These are phyloP conservation scores for Amphipoea oculea DNA, from an alignment of 2,888 invertebrate species.

Conservation along the genomic window DNA sequence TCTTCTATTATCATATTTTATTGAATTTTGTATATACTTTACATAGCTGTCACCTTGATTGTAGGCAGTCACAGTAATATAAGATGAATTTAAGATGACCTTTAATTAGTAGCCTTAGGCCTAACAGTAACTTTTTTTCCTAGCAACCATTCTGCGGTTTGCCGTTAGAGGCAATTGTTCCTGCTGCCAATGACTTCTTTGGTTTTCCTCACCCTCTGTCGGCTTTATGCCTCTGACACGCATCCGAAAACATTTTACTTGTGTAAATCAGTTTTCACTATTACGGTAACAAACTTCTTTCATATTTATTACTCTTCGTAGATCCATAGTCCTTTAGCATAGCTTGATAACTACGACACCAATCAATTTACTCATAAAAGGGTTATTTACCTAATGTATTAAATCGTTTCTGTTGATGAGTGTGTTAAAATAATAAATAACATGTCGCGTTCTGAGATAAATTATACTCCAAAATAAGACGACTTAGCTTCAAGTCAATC, in stretches of 20 bases:
- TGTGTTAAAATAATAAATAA: conserved; percentile 16
- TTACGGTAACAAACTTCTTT: neutral
- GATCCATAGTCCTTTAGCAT: conserved; percentile 5
- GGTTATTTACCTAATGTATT: conserved; percentile 43
- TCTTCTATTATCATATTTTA: conserved; percentile 8
- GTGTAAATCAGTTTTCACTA: conserved; percentile 4
- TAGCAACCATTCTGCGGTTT: conserved; percentile 4
- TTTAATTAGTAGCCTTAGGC: conserved; percentile 1
- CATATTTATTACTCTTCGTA: neutral
- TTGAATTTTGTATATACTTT: conserved; percentile 16
- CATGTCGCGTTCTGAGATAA: conserved; percentile 29
- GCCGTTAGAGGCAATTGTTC: neutral
- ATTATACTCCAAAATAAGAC: conserved; percentile 14
- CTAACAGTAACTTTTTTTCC: neutral
- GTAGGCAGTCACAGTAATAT: conserved; percentile 15
- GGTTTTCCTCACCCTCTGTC: neutral
- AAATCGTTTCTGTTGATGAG: conserved; percentile 21
- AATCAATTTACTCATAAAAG: conserved; percentile 31
- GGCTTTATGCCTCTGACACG: neutral
- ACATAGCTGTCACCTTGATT: conserved; percentile 19
- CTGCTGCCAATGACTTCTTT: neutral
- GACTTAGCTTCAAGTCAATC: conserved; percentile 17
- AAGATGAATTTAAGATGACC: conserved; percentile 17
- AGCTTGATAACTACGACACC: conserved; percentile 10
- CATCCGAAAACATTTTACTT: conserved; percentile 4